phyloP scores from a whole-genome alignment of 2,888 invertebrate genomes.

The Hecatera dysodea region DNA sequence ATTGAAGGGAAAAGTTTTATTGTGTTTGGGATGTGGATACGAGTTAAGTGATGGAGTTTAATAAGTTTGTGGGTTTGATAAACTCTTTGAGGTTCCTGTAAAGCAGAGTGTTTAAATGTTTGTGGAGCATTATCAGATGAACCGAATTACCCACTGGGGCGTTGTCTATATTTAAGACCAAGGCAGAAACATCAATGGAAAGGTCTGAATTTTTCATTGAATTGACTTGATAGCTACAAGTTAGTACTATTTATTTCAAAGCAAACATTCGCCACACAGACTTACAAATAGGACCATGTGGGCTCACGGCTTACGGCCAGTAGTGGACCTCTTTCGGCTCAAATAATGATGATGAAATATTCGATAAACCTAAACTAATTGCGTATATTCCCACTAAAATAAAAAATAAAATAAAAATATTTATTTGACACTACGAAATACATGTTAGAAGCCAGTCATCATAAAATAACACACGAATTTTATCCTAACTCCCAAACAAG shows the following conservation, averaged over 20 bases:
- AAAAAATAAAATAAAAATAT: no score
- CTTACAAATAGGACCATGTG: no score
- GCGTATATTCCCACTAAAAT: no score
- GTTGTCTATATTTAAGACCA: background rate
- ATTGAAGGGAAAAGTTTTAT: constrained; percentile 47
- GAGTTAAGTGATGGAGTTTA: constrained; percentile 28
- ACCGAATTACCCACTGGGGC: background rate
- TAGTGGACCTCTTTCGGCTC: no score
- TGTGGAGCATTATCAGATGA: constrained; percentile 9
- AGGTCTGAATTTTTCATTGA: background rate
- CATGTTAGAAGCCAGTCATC: no score
- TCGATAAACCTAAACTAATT: background rate
- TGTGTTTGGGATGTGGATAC: constrained; percentile 38
- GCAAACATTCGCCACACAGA: background rate
- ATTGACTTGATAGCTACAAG: background rate
- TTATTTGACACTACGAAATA: no score
- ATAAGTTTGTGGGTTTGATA: constrained; percentile 32
- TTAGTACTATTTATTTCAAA: background rate
- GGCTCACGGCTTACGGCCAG: no score
- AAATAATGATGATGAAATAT: no score
- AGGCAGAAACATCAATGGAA: background rate
- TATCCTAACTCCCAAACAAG: no score
- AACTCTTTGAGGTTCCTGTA: constrained; percentile 11
- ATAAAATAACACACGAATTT: no score
- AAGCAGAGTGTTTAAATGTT: constrained; percentile 8